Base-by-base conservation (phyloP, 2,797 vertebrate species). In the Euthynnus affinis region DNA sequence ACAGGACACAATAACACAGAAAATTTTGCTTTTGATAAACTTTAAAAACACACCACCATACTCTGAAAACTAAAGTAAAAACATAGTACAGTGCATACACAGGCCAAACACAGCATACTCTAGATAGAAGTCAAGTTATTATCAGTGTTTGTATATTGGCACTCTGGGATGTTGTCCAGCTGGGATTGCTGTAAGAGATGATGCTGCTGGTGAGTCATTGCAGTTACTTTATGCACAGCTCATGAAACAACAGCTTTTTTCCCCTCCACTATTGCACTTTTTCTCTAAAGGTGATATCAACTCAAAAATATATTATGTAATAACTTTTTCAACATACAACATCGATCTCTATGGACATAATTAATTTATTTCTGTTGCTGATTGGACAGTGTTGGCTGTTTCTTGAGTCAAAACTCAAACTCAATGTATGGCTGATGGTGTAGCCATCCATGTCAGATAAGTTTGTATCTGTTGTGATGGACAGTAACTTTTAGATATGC, bases 171-270 rank as follows among this genome's bases (percentile, higher is more conserved):
- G 29, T 23, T 49, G 42, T 27, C n/a, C 58, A 25, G 14, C 9
- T 15, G 15, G 61, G 53, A 66, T 72, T 75, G 58, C 61, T 60
- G 49, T 55, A 12, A 71, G 69, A 55, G 27, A 67, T 53, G 18
- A 69, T 22, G 27, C 60, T 56, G 22, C 5, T 27, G 13, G 52
- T 59, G 37, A 64, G 40, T 72, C 62, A 60, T 67, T 44, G n/a
- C 22, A 65, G 76, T 13, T 34, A 59, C 23, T 64, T 22, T 60
- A 42, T 73, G 58, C 32, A 34, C 25, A 55, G 64, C 64, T 73
- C 25, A 53, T 55, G 29, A 32, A 32, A 32, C 22, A 27, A 56
- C n/a, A 60, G 20, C 15, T 52, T n/a, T 42, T 18, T 55, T 22
- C 23, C 12, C 40, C 40, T 46, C 37, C 27, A 15, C 23, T 27